Percentiles rank a stretch among this genome's conserved stretches.
Conservation (phyloP, 2,797 vertebrate genomes). For the Geotrypetes seraphini region DNA sequence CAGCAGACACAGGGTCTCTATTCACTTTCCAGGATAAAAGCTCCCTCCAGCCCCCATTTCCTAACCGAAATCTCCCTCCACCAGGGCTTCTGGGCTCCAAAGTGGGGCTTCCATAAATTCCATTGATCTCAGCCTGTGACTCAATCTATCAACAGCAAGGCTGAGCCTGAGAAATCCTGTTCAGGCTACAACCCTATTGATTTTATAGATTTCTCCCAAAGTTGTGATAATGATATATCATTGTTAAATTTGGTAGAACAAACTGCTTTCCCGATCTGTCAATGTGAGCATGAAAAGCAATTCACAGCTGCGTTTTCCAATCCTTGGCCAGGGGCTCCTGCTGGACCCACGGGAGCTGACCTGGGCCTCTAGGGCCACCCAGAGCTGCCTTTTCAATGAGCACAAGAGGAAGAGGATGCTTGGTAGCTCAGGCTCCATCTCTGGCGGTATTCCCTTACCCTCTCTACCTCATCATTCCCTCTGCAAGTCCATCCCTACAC, state of each 20-base stretch:
- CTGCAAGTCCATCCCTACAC: no score
- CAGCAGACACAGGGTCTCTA: conserved; percentile 68
- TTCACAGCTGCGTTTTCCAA: conserved; percentile 65
- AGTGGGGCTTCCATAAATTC: conserved; percentile 99
- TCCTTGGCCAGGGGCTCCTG: background rate
- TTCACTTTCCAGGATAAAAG: conserved; percentile 67
- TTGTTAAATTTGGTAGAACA: conserved; percentile 99
- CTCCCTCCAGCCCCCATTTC: conserved; percentile 49
- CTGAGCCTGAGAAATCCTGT: conserved; percentile 97
- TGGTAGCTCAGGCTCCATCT: no score
- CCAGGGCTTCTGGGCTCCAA: no score
- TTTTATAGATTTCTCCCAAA: conserved; percentile 99
- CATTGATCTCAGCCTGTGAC: conserved; percentile 97
- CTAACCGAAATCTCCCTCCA: conserved; percentile 48
- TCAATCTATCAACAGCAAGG: conserved; percentile 96
- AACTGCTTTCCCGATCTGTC: conserved; percentile 97
- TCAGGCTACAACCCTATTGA: conserved; percentile 95
- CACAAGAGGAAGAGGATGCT: no score
- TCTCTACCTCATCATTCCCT: no score
- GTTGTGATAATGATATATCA: conserved; percentile 99
- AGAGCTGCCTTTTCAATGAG: no score
- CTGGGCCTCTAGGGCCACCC: conserved; percentile 41
- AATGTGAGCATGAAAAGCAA: conserved; percentile 73
- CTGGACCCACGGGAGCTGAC: no score
- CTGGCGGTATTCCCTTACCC: no score